Evolutionary conservation across 2,797 vertebrate genomes (phyloP).

Genomic region (Hypotaenidia philippensis): DNA sequence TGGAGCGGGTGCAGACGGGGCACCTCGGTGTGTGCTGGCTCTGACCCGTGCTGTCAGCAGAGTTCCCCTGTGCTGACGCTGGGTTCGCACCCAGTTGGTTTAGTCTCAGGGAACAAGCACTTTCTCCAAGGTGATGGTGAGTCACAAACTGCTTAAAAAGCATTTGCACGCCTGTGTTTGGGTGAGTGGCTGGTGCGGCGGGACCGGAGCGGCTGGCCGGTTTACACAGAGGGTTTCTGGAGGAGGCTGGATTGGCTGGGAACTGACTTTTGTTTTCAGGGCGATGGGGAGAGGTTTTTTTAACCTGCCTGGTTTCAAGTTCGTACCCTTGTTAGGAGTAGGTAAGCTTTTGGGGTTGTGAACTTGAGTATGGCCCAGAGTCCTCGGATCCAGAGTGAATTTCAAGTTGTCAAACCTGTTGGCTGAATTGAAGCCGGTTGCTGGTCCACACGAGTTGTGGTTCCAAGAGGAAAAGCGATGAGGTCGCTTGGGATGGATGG

Average conservation of each 20-base stretch:
- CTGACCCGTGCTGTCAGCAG: background rate
- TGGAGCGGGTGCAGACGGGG: background rate
- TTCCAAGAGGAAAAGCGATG: background rate
- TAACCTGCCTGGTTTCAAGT: background rate
- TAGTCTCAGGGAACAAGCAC: slow-evolving; percentile 32
- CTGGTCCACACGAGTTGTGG: background rate
- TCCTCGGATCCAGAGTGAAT: background rate
- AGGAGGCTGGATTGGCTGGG: background rate
- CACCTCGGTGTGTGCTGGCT: background rate
- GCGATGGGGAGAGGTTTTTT: background rate
- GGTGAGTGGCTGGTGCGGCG: background rate
- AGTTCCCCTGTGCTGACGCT: slow-evolving; percentile 5
- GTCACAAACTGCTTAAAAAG: background rate
- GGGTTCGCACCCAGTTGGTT: background rate
- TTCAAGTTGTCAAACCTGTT: background rate
- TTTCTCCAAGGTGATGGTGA: slow-evolving; percentile 62
- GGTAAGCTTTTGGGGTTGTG: background rate
- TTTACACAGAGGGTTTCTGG: background rate
- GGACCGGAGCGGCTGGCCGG: background rate
- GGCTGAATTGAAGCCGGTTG: fast-evolving
- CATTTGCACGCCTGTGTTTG: background rate
- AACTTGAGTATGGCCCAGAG: background rate
- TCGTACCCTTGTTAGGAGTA: background rate
- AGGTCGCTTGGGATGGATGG: background rate
- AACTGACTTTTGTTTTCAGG: background rate